A percentile compares a stretch with the other conserved stretches of the same genome.
Conservation (phyloP, 2,113 vertebrate genomes). For the Hyaena hyaena region DNA sequence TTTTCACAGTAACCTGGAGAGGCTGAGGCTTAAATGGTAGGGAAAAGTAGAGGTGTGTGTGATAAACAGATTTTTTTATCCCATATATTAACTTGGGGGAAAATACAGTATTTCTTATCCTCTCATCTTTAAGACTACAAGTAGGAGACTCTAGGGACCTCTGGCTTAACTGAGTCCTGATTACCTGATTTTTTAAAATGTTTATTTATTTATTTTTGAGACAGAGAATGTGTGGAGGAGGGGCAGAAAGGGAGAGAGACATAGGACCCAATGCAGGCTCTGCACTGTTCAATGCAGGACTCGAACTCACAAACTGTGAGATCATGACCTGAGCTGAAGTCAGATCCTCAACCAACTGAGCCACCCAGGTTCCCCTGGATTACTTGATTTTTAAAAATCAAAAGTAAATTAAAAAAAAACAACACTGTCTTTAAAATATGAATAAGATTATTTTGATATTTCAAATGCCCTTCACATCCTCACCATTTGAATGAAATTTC, state of each 20-base stretch:
- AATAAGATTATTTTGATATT: slow-evolving; percentile 7
- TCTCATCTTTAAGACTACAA: neutral
- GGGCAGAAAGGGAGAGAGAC: no score
- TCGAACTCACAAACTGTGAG: no score
- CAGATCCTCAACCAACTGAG: no score
- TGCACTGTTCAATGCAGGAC: no score
- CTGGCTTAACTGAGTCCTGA: neutral
- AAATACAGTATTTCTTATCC: slow-evolving; percentile 27
- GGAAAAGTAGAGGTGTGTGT: neutral
- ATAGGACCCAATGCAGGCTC: no score
- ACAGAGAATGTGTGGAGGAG: no score
- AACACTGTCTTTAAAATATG: slow-evolving; percentile 27
- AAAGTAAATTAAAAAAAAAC: neutral
- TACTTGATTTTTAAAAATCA: slow-evolving; percentile 39
- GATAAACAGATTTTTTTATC: neutral
- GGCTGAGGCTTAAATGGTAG: neutral
- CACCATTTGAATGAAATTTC: neutral
- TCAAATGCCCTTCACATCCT: neutral
- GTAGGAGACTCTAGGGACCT: neutral
- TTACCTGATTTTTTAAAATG: neutral
- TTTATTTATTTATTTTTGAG: no score
- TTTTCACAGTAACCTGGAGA: neutral
- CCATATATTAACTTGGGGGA: neutral
- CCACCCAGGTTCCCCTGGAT: neutral
- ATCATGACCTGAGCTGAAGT: no score